Base-by-base conservation (phyloP, 2,888 invertebrate species). In the Artemia sinica region DNA sequence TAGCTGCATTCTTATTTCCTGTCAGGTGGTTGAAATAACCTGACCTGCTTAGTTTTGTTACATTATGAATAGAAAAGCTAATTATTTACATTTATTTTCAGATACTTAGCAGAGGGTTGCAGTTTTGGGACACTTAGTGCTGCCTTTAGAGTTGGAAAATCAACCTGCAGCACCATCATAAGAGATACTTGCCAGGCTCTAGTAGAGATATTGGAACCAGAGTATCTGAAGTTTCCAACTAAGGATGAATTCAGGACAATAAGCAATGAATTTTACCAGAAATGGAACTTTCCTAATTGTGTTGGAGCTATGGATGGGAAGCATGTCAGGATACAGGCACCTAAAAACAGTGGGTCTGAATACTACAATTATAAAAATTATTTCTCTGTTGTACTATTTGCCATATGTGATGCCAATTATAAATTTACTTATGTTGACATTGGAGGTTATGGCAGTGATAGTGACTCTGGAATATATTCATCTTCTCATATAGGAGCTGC, bases 91-190 rank as follows among this genome's bases (percentile, higher is more conserved):
- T 18, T 18, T 18, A 18, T 18, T 52, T 52, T n/a, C 58, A 52
- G 58, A 14, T 52, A 52, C 14, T 52, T 52, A 14, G 58, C 58
- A n/a, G 58, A 52, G 14, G 58, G 58, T 14, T 52, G 58, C 58
- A 52, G 58, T 14, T 52, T 52, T 52, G 58, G 58, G 58, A 52
- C 58, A 52, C 58, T 52, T 14, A 52, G 58, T 52, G 58, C 58
- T 14, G 58, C 58, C 8, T 58, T 58, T 9, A 58, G 58, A 8
- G 58, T 58, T 7, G 58, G 58, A 14, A 58, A 58, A 8, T 58
- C 58, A 58, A 58, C 58, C 8, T 58, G 58, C 8, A 8, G 8
- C 8, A 8, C 8, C n/a, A 58, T 58, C n/a, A 58, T 58, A n/a
- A 58, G 58, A 58, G 58, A 58, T 8, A 58, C 58, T 7, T 58